Base-by-base conservation (phyloP, 1,140 invertebrate species). In the Drosophila dunni region DNA sequence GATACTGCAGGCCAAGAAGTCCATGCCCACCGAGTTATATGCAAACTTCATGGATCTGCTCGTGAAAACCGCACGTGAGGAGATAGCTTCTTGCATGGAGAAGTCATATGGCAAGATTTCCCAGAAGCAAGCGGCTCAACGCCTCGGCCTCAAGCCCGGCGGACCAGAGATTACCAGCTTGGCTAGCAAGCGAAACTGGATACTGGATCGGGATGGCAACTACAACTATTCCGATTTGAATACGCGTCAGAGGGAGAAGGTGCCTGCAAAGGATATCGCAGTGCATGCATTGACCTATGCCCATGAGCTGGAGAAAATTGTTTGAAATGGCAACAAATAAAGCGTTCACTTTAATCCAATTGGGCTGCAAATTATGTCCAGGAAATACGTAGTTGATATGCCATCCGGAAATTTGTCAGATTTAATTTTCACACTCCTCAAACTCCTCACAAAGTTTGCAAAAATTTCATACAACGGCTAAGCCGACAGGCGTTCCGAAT, bases 281-380 rank as follows among this genome's bases (percentile, higher is more conserved):
- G 95, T 96, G 74, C 97, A 99, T 92, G 96, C 97, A 10, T 97
- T 99, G 90, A 97, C 97, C 92, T 99, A 99, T 94, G 99, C 99
- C 11, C 95, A 96, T 91, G 98, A 99, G 94, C 94, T 99, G 66
- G 99, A 99, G 94, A 99, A 99, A 97, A 99, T 99, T 94, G 98
- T 99, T 65, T 99, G 48, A 89, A 71, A 13, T 61, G 53, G 11
- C 54, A 53, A 17, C 56, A 48, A 78, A 69, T 58, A 60, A 73
- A 46, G 68, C 69, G 51, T 67, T 56, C 5, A 17, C 11, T 17
- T 20, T 79, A 82, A 78, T 76, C 84, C 53, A 51, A 58, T 84
- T 67, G 75, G 13, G n/a, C 62, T 61, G 50, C 68, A 90, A 81
- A 89, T 81, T 42, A 72, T 78, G 36, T 50, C 36, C 15, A 50